Conservation (phyloP, 2,113 vertebrate species). For the Pycnonotus jocosus region DNA sequence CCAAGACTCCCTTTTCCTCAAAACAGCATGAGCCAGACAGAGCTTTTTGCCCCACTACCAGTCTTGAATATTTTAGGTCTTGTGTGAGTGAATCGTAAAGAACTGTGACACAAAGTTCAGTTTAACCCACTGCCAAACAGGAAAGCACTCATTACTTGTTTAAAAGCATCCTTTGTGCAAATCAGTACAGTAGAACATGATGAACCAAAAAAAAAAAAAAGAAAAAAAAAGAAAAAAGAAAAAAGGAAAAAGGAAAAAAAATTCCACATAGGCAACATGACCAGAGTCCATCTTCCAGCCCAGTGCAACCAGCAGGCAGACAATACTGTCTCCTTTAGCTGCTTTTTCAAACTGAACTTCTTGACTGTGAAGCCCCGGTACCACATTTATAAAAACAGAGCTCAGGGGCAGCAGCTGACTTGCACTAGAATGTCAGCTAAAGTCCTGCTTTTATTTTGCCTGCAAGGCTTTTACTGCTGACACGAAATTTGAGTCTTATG, state of each 20-base stretch:
- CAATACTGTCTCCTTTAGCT: neutral
- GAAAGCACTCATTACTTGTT: conserved; percentile 19
- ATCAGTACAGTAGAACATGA: neutral
- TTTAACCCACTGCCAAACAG: conserved; percentile 40
- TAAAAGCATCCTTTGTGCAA: conserved; percentile 51
- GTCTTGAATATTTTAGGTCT: conserved; percentile 35
- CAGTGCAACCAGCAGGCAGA: neutral
- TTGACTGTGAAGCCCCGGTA: neutral
- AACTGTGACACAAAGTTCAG: conserved; percentile 23
- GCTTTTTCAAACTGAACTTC: neutral
- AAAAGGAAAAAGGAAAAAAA: neutral
- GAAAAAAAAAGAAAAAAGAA: neutral
- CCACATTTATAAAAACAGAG: neutral
- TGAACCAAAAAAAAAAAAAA: neutral
- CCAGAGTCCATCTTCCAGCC: neutral
- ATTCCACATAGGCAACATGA: neutral
- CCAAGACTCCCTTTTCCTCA: conserved; percentile 25
- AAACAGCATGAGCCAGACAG: conserved; percentile 54
- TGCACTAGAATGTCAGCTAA: neutral
- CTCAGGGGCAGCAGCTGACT: neutral
- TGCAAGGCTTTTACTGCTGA: neutral
- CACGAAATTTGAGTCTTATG: neutral
- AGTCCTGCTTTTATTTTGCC: neutral
- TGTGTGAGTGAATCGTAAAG: conserved; percentile 44
- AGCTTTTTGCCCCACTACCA: conserved; percentile 18